A percentile compares a stretch with the other conserved stretches of the same genome.
Evolutionary conservation across 2,113 vertebrate species (phyloP).

Genomic region (Vombatus ursinus): DNA sequence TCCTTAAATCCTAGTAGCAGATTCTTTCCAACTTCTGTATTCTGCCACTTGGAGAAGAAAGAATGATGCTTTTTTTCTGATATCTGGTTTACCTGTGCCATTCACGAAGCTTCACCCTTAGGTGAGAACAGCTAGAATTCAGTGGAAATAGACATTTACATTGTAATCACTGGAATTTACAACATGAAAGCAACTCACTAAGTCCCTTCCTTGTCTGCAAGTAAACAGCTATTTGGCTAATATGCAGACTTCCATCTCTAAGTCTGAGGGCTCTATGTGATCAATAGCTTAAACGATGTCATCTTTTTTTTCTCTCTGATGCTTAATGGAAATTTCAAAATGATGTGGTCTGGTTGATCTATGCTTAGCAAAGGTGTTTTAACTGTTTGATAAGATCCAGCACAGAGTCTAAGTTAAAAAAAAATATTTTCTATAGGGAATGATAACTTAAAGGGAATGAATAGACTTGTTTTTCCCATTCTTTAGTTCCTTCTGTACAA

Average conservation of each 20-base stretch:
- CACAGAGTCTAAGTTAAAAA: background rate
- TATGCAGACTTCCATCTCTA: constrained; percentile 39
- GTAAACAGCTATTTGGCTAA: constrained; percentile 46
- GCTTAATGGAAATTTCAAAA: constrained; percentile 72
- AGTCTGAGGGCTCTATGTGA: constrained; percentile 63
- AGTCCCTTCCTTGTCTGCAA: background rate
- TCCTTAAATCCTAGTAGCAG: too few relatives aligned
- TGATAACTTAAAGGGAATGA: background rate
- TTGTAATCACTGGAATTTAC: background rate
- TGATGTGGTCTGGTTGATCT: constrained; percentile 45
- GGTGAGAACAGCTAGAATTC: background rate
- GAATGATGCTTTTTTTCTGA: background rate
- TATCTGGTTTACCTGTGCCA: background rate
- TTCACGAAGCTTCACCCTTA: background rate
- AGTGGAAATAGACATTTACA: background rate
- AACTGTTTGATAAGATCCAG: background rate
- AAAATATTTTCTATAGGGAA: background rate
- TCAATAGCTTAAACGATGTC: constrained; percentile 71
- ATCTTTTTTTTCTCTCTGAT: constrained; percentile 43
- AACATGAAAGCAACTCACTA: background rate
- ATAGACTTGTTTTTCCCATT: background rate
- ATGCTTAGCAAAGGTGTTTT: background rate
- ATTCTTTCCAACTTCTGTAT: too few relatives aligned
- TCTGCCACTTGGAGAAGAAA: too few relatives aligned
- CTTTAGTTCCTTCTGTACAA: background rate